phyloP scores from a whole-genome alignment of 2,797 vertebrate species.

The Cryptoblepharus egeriae region DNA sequence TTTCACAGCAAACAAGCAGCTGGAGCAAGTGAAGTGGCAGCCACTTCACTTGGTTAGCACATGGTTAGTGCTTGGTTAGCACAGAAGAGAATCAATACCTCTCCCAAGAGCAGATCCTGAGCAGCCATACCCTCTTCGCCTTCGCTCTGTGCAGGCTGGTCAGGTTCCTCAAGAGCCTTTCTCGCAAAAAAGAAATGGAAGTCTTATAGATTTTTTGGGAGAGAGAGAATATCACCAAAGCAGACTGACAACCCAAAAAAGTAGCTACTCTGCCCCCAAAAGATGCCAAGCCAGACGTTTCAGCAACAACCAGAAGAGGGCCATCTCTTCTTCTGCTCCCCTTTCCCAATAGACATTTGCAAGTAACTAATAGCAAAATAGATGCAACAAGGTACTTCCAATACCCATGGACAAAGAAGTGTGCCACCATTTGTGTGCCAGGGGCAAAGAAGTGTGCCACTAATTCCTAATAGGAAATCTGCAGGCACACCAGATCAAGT shows the following conservation, averaged over 20 bases:
- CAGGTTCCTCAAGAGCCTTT: slow-evolving; percentile 76
- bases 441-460: background rate
- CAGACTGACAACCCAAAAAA: slow-evolving; percentile 52
- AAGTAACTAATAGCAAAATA: background rate
- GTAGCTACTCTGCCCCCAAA: background rate
- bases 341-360: background rate
- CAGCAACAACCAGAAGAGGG: background rate
- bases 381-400: background rate
- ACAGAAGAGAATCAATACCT: slow-evolving; percentile 79
- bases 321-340: background rate
- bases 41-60: slow-evolving; percentile 4
- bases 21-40: background rate
- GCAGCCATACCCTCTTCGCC: slow-evolving; percentile 68
- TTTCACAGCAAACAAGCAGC: background rate
- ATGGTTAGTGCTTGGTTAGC: slow-evolving; percentile 47
- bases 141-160: slow-evolving; percentile 69
- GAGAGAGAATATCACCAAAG: slow-evolving; percentile 45
- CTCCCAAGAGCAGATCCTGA: slow-evolving; percentile 80
- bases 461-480: background rate
- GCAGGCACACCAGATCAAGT: background rate
- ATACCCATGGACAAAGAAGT: background rate
- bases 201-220: slow-evolving; percentile 53
- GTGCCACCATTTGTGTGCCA: no score
- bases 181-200: slow-evolving; percentile 66
- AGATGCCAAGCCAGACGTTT: background rate